phyloP scores from a whole-genome alignment of 2,888 invertebrate species.

The Drosophila helvetica region DNA sequence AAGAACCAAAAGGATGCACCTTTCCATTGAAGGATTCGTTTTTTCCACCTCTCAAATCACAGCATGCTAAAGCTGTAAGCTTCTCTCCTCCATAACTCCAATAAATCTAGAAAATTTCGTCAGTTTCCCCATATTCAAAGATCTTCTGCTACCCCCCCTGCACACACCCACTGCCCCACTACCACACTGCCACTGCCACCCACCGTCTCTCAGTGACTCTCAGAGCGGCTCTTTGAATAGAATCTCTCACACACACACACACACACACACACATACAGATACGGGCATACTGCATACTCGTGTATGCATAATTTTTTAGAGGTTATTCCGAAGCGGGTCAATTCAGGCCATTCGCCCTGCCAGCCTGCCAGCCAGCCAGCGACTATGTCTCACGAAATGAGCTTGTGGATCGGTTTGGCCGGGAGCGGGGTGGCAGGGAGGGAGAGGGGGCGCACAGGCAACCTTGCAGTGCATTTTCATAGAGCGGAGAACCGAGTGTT shows the following conservation, averaged over 20 bases:
- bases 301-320: slow-evolving; percentile 66
- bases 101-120: neutral
- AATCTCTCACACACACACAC: slow-evolving; percentile 29
- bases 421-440: neutral
- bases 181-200: too few species aligned
- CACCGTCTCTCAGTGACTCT: neutral
- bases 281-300: neutral
- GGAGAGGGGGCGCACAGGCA: slow-evolving; percentile 48
- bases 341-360: slow-evolving; percentile 83
- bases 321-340: slow-evolving; percentile 83
- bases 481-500: slow-evolving; percentile 37
- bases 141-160: neutral
- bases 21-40: neutral
- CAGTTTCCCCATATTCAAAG: neutral
- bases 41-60: neutral
- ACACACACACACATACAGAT: slow-evolving; percentile 12
- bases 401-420: neutral
- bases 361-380: slow-evolving; percentile 15
- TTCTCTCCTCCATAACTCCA: neutral
- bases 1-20: too few species aligned
- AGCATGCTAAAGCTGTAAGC: neutral
- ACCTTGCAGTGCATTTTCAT: slow-evolving; percentile 67
- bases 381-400: slow-evolving; percentile 37
- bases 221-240: slow-evolving; percentile 3
- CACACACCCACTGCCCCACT: neutral